Conservation (phyloP, 1,140 invertebrate species). For the Rhopalosiphum maidis region DNA sequence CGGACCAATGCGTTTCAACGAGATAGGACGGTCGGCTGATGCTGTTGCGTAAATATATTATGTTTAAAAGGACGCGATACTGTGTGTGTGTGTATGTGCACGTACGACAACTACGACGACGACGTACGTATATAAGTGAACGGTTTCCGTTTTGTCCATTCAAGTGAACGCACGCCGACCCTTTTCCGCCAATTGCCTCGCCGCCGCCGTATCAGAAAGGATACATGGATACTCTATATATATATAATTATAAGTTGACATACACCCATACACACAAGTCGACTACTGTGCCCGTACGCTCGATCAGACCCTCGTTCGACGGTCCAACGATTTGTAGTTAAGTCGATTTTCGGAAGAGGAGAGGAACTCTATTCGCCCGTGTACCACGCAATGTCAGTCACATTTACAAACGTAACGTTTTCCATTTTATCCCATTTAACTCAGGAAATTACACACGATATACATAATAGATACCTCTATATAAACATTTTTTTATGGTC, state of each 20-base stretch:
- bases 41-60: constrained; percentile 11
- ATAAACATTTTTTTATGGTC: background rate
- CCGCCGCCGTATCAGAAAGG: background rate
- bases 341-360: background rate
- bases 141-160: constrained; percentile 40
- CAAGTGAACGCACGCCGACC: constrained; percentile 25
- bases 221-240: background rate
- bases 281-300: background rate
- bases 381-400: background rate
- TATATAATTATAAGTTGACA: constrained; percentile 23
- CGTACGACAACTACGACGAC: constrained; percentile 13
- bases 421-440: background rate
- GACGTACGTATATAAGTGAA: background rate
- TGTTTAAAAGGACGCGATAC: background rate
- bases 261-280: background rate
- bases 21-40: background rate
- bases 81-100: background rate
- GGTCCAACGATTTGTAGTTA: constrained; percentile 40
- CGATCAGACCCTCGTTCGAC: constrained; percentile 41
- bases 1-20: background rate
- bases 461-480: background rate
- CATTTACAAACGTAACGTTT: background rate
- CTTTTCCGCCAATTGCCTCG: constrained; percentile 26
- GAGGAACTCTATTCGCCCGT: background rate
- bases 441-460: background rate